Conservation (phyloP, 2,113 vertebrate genomes). For the Salvelinus namaycush region DNA sequence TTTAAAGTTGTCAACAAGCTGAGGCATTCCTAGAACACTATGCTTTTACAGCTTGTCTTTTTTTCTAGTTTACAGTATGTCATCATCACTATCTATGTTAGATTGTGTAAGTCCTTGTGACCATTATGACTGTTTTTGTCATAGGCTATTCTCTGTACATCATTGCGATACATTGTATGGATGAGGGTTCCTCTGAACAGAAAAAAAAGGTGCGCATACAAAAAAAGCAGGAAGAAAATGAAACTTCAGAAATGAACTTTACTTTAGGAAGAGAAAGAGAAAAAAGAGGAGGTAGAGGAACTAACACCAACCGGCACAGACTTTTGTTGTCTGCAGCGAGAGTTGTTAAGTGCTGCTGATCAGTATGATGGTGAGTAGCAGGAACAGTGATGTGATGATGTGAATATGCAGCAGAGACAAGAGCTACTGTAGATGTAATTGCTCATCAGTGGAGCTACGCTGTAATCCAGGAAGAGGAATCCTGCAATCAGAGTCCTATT, state of each 20-base stretch:
- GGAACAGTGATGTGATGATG: slow-evolving; percentile 84
- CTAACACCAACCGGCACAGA: slow-evolving; percentile 77
- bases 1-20: not conserved
- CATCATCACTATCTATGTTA: too few relatives aligned
- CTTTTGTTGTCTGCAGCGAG: slow-evolving; percentile 86
- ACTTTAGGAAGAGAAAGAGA: slow-evolving; percentile 39
- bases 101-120: not conserved
- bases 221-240: slow-evolving; percentile 30
- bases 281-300: slow-evolving; percentile 54
- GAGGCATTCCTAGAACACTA: not conserved
- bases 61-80: too few relatives aligned
- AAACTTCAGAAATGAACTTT: slow-evolving; percentile 45
- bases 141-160: not conserved
- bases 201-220: not conserved
- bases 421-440: slow-evolving; percentile 86
- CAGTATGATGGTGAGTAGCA: slow-evolving; percentile 94
- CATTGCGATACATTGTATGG: not conserved
- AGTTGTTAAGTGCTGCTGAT: slow-evolving; percentile 78
- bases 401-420: slow-evolving; percentile 91
- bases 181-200: slow-evolving; percentile 7
- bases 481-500: slow-evolving; percentile 99
- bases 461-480: slow-evolving; percentile 96
- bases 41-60: too few relatives aligned
- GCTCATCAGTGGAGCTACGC: slow-evolving; percentile 91
- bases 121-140: not conserved